Evolutionary conservation across 1,140 invertebrate genomes (phyloP).

Genomic region (Magallana angulata): DNA sequence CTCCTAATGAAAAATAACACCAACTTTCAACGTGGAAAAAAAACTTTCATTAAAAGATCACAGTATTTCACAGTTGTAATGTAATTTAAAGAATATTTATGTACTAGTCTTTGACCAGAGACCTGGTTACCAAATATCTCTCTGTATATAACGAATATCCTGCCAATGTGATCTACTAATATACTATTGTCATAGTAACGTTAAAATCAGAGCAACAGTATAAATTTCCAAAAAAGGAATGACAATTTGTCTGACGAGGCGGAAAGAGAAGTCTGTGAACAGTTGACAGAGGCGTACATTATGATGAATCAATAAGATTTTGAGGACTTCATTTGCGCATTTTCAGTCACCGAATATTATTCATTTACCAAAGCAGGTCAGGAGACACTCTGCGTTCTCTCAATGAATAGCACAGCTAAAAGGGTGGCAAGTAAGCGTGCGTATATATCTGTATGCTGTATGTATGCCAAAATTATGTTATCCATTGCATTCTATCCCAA

Average conservation of each 20-base stretch:
- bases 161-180: background rate
- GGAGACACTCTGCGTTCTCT: background rate
- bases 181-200: too few species aligned
- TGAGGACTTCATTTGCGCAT: constrained; percentile 12
- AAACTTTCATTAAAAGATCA: too few species aligned
- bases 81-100: too few species aligned
- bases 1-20: too few species aligned
- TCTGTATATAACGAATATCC: background rate
- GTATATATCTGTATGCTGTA: too few species aligned
- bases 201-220: too few species aligned
- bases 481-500: too few species aligned
- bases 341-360: background rate
- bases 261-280: background rate
- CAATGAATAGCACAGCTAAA: background rate
- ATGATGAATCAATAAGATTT: constrained; percentile 15
- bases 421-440: background rate
- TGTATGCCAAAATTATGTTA: too few species aligned
- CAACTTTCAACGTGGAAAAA: too few species aligned
- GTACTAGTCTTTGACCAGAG: background rate
- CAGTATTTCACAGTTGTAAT: too few species aligned
- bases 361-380: background rate
- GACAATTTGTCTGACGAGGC: background rate
- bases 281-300: background rate
- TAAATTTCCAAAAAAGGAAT: background rate
- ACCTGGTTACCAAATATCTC: background rate